Base-by-base conservation (phyloP, 1,140 invertebrate species). In the Cryptotermes secundus region DNA sequence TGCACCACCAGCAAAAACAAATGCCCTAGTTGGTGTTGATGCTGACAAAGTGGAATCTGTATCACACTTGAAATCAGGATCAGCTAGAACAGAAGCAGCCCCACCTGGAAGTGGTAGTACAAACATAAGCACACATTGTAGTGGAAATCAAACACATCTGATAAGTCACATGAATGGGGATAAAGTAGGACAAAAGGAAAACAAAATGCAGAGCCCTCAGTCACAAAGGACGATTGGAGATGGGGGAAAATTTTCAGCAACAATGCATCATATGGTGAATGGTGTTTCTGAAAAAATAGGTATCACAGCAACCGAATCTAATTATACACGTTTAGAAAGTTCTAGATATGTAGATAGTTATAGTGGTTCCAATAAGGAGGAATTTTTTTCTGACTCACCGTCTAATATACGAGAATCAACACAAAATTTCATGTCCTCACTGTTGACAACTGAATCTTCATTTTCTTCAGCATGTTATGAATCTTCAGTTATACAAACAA, bases 351-450 rank as follows among this genome's bases (percentile, higher is more conserved):
- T 72, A n/a, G 59, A n/a, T n/a, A 72, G 26, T 72, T 72, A 16
- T 14, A 31, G 59, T 72, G 14, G 59, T 72, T 72, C 59, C 26
- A 72, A 6, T 31, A 38, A n/a, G 35, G 31, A 38, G 31, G 59
- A 65, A 35, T 79, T 42, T 31, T 79, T 83, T 31, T 83, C 83
- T 83, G 53, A 31, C 26, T 79, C 59, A 3, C 36, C 34, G 19
- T 42, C 83, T 45, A 53, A 65, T n/a, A 42, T 84, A 81, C 81
- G 36, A 80, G 79, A 84, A 59, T 84, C 83, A 12, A 34, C 79
- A 34, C 79, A 34, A 72, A 38, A 84, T 24, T 84, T 84, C 79
- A 84, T 84, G 83, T 84, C 83, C n/a, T 49, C 83, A 4, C 81
- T 84, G 83, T 45, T 84, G 38, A 81, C 83, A 19, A 38, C 79